Percentiles rank a stretch among this genome's conserved stretches.
phyloP scores from a whole-genome alignment of 1,140 invertebrate species.

The Caenorhabditis latens region DNA sequence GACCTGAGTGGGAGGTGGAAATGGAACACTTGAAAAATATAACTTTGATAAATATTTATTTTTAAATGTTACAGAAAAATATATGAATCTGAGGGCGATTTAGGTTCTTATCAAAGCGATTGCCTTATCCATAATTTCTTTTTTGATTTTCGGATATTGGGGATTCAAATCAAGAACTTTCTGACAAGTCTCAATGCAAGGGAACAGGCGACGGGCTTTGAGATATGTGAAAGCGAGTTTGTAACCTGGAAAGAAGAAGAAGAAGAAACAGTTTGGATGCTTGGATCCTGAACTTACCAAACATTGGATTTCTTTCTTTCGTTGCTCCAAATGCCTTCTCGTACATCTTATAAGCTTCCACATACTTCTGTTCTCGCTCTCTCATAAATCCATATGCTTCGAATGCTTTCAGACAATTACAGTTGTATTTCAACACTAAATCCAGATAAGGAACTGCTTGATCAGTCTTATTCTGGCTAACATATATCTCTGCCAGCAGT shows the following conservation, averaged over 20 bases:
- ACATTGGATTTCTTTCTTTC: conserved; percentile 85
- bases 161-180: conserved; percentile 82
- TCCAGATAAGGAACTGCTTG: conserved; percentile 87
- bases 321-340: conserved; percentile 87
- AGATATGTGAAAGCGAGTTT: conserved; percentile 92
- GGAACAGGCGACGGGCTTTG: conserved; percentile 90
- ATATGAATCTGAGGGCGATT: background rate
- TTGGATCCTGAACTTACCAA: conserved; percentile 80
- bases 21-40: background rate
- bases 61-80: background rate
- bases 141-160: conserved; percentile 27
- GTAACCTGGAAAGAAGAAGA: conserved; percentile 82
- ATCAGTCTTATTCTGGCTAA: conserved; percentile 86
- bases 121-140: conserved; percentile 39
- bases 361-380: conserved; percentile 92
- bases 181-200: conserved; percentile 88
- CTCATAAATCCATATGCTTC: conserved; percentile 89
- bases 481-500: conserved; percentile 90
- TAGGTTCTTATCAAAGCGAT: conserved; percentile 5
- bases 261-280: background rate
- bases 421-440: conserved; percentile 71
- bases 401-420: conserved; percentile 89
- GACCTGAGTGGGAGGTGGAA: conserved; percentile 1
- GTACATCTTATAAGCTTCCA: conserved; percentile 88
- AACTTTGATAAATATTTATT: background rate